A percentile compares a stretch with the other conserved stretches of the same genome.
Conservation (phyloP, 2,113 vertebrate genomes). For the Cromileptes altivelis region DNA sequence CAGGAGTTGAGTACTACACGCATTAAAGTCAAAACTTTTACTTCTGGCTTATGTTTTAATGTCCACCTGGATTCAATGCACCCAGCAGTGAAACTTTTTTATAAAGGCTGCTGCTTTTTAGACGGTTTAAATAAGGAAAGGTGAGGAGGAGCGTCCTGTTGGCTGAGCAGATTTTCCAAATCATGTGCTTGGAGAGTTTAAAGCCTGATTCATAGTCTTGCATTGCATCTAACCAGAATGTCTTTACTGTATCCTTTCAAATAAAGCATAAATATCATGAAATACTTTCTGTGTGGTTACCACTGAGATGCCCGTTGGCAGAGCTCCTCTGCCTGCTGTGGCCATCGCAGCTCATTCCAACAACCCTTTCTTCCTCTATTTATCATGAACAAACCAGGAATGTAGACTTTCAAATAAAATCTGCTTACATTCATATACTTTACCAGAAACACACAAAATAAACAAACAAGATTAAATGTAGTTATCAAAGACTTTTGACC, state of each 20-base stretch:
- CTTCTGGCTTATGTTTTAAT: constrained; percentile 69
- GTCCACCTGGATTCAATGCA: constrained; percentile 58
- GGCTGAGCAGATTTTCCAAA: constrained; percentile 17
- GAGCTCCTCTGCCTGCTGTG: neutral
- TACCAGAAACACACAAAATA: neutral
- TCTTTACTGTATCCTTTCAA: neutral
- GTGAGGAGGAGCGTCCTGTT: neutral
- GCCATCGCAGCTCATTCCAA: neutral
- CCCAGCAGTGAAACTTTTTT: constrained; percentile 32
- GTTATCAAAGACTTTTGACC: neutral
- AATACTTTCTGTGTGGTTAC: neutral
- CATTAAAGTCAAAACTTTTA: constrained; percentile 72
- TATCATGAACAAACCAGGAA: neutral
- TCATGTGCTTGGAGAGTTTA: constrained; percentile 19
- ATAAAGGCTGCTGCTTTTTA: neutral
- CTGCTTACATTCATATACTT: neutral
- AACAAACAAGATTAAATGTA: neutral
- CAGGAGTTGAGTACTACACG: constrained; percentile 41
- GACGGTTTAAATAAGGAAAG: constrained; percentile 25
- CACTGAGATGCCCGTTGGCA: neutral
- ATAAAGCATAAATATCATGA: neutral
- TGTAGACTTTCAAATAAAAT: neutral
- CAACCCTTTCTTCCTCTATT: neutral
- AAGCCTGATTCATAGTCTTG: constrained; percentile 33
- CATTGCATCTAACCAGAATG: neutral